Evolutionary conservation across 1,140 invertebrate genomes (phyloP).

Genomic region (Macrotrachela quadricornifera): DNA sequence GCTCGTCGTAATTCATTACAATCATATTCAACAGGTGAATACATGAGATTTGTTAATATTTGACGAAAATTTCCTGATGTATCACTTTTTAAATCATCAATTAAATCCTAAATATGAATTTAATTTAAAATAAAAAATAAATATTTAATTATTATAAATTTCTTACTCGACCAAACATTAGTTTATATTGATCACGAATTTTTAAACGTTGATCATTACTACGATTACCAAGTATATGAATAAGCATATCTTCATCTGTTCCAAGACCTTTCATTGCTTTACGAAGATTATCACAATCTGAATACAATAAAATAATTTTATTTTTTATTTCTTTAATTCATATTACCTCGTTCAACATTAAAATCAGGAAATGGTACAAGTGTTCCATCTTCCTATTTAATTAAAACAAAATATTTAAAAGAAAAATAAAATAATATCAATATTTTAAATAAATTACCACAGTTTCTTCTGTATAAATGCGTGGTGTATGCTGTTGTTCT

Average conservation of each 20-base stretch:
- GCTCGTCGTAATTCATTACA: slow-evolving; percentile 23
- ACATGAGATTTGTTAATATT: slow-evolving; percentile 19
- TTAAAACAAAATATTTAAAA: no score
- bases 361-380: no score
- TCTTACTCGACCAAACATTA: slow-evolving; percentile 62
- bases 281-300: slow-evolving; percentile 16
- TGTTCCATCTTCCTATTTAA: no score
- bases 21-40: slow-evolving; percentile 24
- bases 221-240: slow-evolving; percentile 19
- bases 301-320: no score
- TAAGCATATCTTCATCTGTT: slow-evolving; percentile 24
- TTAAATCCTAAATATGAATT: slow-evolving; percentile 18
- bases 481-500: no score
- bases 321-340: no score
- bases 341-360: no score
- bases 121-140: neutral
- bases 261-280: slow-evolving; percentile 24
- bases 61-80: slow-evolving; percentile 25
- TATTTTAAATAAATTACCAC: no score
- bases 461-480: no score
- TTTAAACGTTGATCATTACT: slow-evolving; percentile 52
- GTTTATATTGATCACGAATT: slow-evolving; percentile 72
- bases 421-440: no score
- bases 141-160: neutral
- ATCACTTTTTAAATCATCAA: slow-evolving; percentile 27